A percentile compares a stretch with the other conserved stretches of the same genome.
Conservation (phyloP, 2,113 vertebrate species). For the Philantomba maxwellii region DNA sequence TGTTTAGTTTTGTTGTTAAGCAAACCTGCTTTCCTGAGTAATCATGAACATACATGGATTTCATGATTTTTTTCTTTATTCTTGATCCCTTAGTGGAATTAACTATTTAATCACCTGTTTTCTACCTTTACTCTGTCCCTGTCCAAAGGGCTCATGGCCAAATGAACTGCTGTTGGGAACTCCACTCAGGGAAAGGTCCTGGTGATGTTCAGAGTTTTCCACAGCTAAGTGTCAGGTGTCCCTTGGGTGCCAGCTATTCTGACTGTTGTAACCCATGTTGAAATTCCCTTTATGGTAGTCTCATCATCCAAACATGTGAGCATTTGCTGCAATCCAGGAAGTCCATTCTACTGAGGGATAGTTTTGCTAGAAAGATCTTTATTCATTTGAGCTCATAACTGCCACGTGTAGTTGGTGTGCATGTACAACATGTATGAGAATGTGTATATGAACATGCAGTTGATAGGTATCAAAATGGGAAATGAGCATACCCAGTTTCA, state of each 20-base stretch:
- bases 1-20: neutral
- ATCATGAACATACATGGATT: neutral
- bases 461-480: neutral
- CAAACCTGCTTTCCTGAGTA: neutral
- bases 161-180: neutral
- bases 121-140: neutral
- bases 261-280: neutral
- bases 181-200: neutral
- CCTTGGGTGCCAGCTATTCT: neutral
- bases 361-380: neutral
- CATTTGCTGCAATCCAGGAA: neutral
- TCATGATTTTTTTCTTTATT: neutral
- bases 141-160: neutral
- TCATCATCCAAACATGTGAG: neutral
- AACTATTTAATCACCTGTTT: neutral
- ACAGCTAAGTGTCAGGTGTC: too few species aligned
- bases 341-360: neutral
- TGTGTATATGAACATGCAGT: neutral
- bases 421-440: neutral
- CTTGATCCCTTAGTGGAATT: neutral
- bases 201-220: neutral
- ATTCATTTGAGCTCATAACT: neutral
- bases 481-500: too few species aligned
- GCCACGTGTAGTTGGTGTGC: neutral
- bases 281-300: neutral